Base-by-base conservation (phyloP, 2,113 vertebrate species). In the Cervus canadensis region DNA sequence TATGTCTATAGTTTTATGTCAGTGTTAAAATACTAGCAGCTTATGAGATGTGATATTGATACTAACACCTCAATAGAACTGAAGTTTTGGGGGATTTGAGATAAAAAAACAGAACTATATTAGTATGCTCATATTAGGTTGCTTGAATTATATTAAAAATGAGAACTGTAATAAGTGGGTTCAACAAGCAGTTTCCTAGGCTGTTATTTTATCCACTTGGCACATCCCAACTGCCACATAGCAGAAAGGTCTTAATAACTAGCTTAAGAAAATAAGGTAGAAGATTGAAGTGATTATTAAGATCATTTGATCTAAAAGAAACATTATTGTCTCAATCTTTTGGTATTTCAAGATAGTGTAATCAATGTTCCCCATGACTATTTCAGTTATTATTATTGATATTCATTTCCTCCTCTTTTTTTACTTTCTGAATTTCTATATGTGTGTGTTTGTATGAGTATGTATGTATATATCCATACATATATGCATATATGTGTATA, bases 401-500 rank as follows among this genome's bases (percentile, higher is more conserved):
- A 45, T 52, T 85, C 67, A 67, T 57, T 87, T 79, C 1, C 2
- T 33, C 45, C 62, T 81, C 28, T 52, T 52, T 84, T 84, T 26
- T 21, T 85, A 0, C 56, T 57, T 86, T 74, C 21, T 79, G 30
- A 95, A 30, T 23, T 57, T 60, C 4, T 43, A 21, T 91, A 54
- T 57, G 21, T 76, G 23, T 67, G 17, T 45, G 3, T 45, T 3
- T 81, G 11, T 13, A 74, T 74, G 21, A 3, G 23, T 74, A 40
- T 36, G 17, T 21, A 21, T 67, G 8, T 67, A 52, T 52, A 52
- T 17, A 52, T 52, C 2, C 48, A 12, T 48, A 48, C 48, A 48
- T 48, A 12, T 76, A 6, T 43, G 40, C 52, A 21, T 67, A 25
- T 60, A 4, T 67, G 4, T 19, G 0, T 17, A 0, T 57, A 1